Conservation (phyloP, 2,797 vertebrate genomes). For the Somateria mollissima region DNA sequence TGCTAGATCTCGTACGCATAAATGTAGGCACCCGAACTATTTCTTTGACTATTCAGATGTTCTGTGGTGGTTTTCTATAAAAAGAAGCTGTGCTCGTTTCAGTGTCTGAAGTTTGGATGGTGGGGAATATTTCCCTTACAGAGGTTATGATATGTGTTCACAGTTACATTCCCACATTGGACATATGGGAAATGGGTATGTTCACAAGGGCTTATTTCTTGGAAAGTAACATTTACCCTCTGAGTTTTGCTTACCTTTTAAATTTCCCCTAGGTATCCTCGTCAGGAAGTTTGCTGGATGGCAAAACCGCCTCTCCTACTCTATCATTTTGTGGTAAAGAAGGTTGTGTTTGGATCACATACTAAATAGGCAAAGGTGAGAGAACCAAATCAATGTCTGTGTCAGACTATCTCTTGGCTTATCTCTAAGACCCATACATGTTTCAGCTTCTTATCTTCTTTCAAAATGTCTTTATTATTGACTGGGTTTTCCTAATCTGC, state of each 20-base stretch:
- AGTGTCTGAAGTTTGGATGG: not conserved
- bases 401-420: not conserved
- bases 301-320: not conserved
- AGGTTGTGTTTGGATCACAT: not conserved
- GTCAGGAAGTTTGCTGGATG: not conserved
- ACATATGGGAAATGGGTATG: not conserved
- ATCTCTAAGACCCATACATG: accelerated
- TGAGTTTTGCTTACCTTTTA: not conserved
- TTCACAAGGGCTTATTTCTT: conserved; percentile 9
- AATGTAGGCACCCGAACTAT: not conserved
- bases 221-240: not conserved
- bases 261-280: not conserved
- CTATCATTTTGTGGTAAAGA: not conserved
- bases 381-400: not conserved
- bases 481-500: not conserved
- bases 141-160: accelerated
- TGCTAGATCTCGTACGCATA: not conserved
- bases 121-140: not conserved
- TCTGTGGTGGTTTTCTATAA: not conserved
- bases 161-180: not conserved
- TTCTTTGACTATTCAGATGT: not conserved
- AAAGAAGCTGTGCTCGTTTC: not conserved
- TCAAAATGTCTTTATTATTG: not conserved
- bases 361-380: not conserved
- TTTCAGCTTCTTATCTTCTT: not conserved